phyloP scores from a whole-genome alignment of 2,113 vertebrate genomes.

The Psilopsiagon aurifrons region DNA sequence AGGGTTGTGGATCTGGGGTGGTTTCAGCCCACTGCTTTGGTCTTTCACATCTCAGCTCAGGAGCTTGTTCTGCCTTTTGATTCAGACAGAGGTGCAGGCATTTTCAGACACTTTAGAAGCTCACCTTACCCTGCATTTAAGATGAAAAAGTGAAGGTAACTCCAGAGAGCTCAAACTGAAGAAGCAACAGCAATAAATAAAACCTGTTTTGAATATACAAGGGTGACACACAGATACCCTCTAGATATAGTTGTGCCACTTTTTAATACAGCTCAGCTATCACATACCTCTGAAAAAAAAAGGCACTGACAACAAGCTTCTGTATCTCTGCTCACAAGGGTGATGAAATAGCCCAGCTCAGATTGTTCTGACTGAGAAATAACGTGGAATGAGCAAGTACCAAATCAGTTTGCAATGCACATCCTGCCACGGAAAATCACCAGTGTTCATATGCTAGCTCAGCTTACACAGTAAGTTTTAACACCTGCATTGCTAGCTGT shows the following conservation, averaged over 20 bases:
- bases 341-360: not conserved
- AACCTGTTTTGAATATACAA: not conserved
- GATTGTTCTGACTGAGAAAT: not conserved
- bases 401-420: not conserved
- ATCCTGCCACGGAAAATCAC: not conserved
- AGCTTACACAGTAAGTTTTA: not conserved
- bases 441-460: not conserved
- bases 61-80: not conserved
- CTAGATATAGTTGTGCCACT: not conserved
- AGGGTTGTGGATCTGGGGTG: not conserved
- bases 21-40: not conserved
- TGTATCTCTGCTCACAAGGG: not conserved
- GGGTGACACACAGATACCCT: not conserved
- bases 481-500: not conserved
- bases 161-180: not conserved
- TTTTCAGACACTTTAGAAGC: not conserved
- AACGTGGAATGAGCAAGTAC: not conserved
- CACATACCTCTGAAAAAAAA: not conserved
- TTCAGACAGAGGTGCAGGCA: not conserved
- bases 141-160: not conserved
- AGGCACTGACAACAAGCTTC: not conserved
- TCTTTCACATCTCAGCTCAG: not conserved
- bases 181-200: not conserved
- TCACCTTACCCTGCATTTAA: not conserved
- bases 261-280: not conserved